These are phyloP conservation scores for Heteromyza rotundicornis DNA, from an alignment of 2,888 invertebrate genomes.

Conservation along the genomic window DNA sequence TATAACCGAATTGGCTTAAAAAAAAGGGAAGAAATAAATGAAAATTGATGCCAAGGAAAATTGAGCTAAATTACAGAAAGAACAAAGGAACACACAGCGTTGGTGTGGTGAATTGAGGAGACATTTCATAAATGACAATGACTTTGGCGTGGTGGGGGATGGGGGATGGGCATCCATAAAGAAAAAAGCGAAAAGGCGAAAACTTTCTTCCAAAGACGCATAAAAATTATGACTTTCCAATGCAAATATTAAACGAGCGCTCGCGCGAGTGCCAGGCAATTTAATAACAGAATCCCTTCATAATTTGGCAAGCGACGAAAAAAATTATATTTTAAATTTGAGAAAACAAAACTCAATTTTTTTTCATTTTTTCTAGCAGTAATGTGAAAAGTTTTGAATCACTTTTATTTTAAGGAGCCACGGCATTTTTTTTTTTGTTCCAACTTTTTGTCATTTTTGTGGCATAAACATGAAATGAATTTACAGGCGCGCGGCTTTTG, in stretches of 20 bases:
- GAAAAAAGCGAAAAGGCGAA: slow-evolving; percentile 34
- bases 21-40: slow-evolving; percentile 22
- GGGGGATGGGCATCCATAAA: background rate
- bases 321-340: background rate
- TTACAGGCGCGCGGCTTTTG: slow-evolving; percentile 11
- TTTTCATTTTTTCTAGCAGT: background rate
- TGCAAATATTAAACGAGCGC: slow-evolving; percentile 41
- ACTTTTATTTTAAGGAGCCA: background rate
- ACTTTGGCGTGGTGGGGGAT: slow-evolving; percentile 21
- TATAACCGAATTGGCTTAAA: slow-evolving; percentile 11
- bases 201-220: slow-evolving; percentile 29
- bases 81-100: slow-evolving; percentile 14
- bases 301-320: background rate
- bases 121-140: slow-evolving; percentile 48
- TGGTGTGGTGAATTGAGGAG: slow-evolving; percentile 33
- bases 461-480: background rate
- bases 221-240: slow-evolving; percentile 53
- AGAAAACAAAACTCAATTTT: background rate
- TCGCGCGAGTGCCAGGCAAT: slow-evolving; percentile 33
- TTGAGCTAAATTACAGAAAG: background rate
- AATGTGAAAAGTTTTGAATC: slow-evolving; percentile 10
- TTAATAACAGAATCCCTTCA: slow-evolving; percentile 2
- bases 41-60: slow-evolving; percentile 23
- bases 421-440: background rate
- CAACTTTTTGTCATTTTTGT: background rate